Percentiles rank a stretch among this genome's conserved stretches.
These are phyloP conservation scores for Beris morrisii DNA, from an alignment of 2,888 invertebrate species.

Conservation along the genomic window DNA sequence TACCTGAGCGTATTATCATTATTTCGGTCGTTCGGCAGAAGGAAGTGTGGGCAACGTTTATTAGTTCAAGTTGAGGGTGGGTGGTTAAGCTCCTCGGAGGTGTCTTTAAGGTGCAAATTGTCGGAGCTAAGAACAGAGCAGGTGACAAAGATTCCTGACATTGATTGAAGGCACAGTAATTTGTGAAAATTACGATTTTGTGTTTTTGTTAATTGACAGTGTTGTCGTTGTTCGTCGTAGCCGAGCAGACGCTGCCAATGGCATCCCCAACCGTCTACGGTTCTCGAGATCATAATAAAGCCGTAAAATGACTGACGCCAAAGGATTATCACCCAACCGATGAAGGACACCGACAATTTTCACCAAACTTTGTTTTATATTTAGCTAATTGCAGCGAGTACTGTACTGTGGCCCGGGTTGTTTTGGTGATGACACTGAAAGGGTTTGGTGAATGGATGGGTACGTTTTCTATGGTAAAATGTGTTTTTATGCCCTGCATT, in stretches of 20 bases:
- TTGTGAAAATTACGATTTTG: conserved; percentile 35
- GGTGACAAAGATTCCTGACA: conserved; percentile 34
- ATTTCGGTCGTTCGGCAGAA: conserved; percentile 6
- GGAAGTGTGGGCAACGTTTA: background rate
- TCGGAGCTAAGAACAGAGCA: conserved; percentile 29
- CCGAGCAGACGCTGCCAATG: background rate
- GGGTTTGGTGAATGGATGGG: background rate
- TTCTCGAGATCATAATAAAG: conserved; percentile 3
- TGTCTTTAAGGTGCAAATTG: conserved; percentile 15
- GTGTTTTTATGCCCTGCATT: conserved; percentile 3
- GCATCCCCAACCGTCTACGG: background rate
- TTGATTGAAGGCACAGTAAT: conserved; percentile 34
- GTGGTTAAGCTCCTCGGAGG: background rate
- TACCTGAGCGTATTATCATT: background rate
- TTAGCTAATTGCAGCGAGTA: conserved; percentile 14
- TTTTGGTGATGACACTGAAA: too few species aligned
- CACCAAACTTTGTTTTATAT: conserved; percentile 15
- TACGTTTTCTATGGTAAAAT: background rate
- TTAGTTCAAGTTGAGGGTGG: background rate
- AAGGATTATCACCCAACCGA: conserved; percentile 2
- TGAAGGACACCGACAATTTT: background rate
- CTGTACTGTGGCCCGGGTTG: background rate
- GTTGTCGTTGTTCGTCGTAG: background rate
- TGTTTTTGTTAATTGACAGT: conserved; percentile 36
- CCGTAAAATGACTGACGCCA: conserved; percentile 11